phyloP scores from a whole-genome alignment of 2,888 invertebrate genomes.

The Acanthosepion pharaonis region DNA sequence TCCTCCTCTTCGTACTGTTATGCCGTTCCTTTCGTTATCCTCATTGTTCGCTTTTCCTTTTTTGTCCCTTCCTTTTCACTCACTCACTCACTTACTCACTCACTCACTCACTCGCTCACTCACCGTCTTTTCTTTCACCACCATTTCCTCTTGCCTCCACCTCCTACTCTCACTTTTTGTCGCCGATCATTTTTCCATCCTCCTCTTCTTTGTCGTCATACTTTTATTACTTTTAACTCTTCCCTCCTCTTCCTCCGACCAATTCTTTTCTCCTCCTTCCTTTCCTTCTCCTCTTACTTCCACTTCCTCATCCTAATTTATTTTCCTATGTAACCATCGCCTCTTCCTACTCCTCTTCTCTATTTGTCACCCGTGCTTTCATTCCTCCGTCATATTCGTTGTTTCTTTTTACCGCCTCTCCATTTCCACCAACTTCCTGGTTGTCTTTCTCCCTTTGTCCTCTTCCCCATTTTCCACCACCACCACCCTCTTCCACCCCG shows the following conservation, averaged over 20 bases:
- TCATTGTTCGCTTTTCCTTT: not conserved
- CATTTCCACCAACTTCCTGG: rapidly evolving
- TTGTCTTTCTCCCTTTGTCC: not conserved
- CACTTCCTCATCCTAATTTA: not conserved
- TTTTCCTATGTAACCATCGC: not conserved
- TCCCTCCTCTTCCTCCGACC: too few species aligned
- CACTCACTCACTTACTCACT: too few species aligned
- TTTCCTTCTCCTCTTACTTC: not conserved
- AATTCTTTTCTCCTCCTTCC: too few species aligned
- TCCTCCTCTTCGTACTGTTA: not conserved
- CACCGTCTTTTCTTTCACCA: not conserved
- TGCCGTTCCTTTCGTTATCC: not conserved
- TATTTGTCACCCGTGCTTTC: too few species aligned
- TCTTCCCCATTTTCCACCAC: not conserved
- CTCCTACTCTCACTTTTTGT: not conserved
- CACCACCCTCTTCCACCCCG: not conserved
- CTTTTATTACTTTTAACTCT: not conserved
- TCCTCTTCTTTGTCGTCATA: too few species aligned
- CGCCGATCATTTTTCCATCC: not conserved
- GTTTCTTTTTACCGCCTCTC: not conserved
- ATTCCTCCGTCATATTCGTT: not conserved
- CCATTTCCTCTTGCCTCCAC: not conserved
- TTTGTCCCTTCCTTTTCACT: not conserved
- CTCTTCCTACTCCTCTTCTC: too few species aligned
- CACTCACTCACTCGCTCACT: not conserved